These are phyloP conservation scores for Syngnathus scovelli DNA, from an alignment of 2,113 vertebrate species.

Conservation along the genomic window DNA sequence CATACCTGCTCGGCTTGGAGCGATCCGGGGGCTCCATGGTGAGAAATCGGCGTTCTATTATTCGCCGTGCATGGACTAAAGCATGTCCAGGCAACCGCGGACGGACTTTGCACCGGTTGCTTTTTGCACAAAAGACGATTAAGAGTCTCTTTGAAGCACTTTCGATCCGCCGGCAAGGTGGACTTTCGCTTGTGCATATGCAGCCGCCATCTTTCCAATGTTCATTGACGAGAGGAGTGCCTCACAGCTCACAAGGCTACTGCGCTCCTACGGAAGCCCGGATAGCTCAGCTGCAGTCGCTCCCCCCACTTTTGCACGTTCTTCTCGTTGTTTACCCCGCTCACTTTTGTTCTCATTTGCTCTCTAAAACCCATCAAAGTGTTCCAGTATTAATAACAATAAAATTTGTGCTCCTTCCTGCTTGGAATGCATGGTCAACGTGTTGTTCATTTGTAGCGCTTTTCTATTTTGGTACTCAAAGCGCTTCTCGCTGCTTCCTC, in stretches of 20 bases:
- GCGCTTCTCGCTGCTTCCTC: no score
- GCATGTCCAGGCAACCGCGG: conserved; percentile 53
- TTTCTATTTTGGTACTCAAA: no score
- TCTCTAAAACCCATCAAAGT: neutral
- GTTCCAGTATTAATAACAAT: no score
- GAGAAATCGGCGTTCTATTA: conserved; percentile 45
- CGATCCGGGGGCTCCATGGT: conserved; percentile 74
- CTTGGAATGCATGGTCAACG: no score
- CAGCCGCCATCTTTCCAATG: conserved; percentile 75
- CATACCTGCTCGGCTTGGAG: conserved; percentile 73
- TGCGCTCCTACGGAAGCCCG: conserved; percentile 69
- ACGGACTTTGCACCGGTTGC: conserved; percentile 54
- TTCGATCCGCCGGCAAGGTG: conserved; percentile 69
- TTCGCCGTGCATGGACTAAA: conserved; percentile 64
- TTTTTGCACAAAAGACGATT: conserved; percentile 53
- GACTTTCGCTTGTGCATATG: conserved; percentile 62
- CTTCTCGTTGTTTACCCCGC: neutral
- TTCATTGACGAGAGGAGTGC: conserved; percentile 72
- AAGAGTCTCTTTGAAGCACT: conserved; percentile 51
- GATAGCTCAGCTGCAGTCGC: conserved; percentile 32
- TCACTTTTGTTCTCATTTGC: neutral
- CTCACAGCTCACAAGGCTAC: conserved; percentile 42
- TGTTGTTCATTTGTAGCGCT: no score
- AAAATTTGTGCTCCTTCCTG: no score
- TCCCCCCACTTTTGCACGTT: neutral